These are phyloP conservation scores for Steatocranus sp. DNA, from an alignment of 2,797 vertebrate species.

Conservation along the genomic window DNA sequence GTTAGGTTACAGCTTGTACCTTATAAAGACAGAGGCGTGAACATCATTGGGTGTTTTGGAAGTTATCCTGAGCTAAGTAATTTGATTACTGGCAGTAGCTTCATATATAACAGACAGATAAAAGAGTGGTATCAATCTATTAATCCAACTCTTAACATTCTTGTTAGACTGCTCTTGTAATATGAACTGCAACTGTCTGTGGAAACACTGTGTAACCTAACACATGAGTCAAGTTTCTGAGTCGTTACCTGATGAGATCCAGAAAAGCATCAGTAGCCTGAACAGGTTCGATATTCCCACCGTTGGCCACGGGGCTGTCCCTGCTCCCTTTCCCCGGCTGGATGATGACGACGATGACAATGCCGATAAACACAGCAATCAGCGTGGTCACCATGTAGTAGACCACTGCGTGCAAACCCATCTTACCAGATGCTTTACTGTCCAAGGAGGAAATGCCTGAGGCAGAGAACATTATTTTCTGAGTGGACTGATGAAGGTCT, in stretches of 20 bases:
- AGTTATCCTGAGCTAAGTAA: background rate
- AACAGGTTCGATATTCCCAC: constrained; percentile 83
- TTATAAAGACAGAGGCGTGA: background rate
- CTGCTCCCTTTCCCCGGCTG: constrained; percentile 89
- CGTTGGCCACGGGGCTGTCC: constrained; percentile 76
- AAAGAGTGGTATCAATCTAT: background rate
- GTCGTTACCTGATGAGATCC: constrained; percentile 84
- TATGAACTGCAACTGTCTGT: background rate
- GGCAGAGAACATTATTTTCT: background rate
- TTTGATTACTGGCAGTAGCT: background rate
- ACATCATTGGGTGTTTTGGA: background rate
- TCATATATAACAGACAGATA: background rate
- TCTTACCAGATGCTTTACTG: constrained; percentile 90
- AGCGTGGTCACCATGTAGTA: constrained; percentile 96
- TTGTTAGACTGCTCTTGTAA: background rate
- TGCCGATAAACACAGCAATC: constrained; percentile 94
- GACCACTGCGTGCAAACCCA: constrained; percentile 87
- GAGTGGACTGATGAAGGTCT: background rate
- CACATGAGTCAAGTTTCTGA: background rate
- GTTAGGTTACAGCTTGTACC: background rate
- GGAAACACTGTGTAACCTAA: background rate
- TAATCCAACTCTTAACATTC: background rate
- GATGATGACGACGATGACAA: constrained; percentile 89
- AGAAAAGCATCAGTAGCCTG: constrained; percentile 92
- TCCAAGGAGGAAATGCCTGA: constrained; percentile 94